Conservation (phyloP, 2,888 invertebrate species). For the Lordiphosa andalusiaca region DNA sequence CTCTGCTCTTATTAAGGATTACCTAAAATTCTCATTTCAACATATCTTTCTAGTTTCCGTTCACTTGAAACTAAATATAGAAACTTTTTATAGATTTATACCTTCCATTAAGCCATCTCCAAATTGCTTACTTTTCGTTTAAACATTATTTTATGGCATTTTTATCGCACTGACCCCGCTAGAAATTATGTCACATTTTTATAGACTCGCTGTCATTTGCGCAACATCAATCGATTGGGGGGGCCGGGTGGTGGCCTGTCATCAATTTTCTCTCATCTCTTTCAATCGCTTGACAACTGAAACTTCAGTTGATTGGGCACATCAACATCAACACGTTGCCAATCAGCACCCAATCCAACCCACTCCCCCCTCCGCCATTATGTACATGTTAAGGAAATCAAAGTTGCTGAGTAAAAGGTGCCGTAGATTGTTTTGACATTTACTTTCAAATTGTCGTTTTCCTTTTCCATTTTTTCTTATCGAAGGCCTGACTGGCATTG, state of each 20-base stretch:
- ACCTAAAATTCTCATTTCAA: background rate
- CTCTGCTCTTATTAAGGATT: background rate
- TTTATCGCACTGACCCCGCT: slow-evolving; percentile 24
- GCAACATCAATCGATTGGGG: slow-evolving; percentile 8
- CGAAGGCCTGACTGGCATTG: slow-evolving; percentile 25
- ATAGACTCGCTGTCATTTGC: background rate
- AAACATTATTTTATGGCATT: slow-evolving; percentile 34
- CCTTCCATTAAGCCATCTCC: slow-evolving; percentile 3
- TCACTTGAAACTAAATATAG: background rate
- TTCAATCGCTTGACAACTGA: slow-evolving; percentile 34
- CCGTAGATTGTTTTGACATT: slow-evolving; percentile 66
- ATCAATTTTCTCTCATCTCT: slow-evolving; percentile 15
- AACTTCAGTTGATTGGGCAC: slow-evolving; percentile 58
- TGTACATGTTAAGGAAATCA: slow-evolving; percentile 44
- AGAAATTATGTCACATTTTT: slow-evolving; percentile 31
- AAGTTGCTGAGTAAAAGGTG: slow-evolving; percentile 46
- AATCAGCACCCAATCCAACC: slow-evolving; percentile 41
- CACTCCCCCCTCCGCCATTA: background rate
- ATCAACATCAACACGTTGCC: slow-evolving; percentile 69
- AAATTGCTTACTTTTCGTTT: slow-evolving; percentile 28
- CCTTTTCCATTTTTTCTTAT: slow-evolving; percentile 44
- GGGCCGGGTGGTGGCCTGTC: slow-evolving; percentile 3
- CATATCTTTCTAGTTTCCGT: background rate
- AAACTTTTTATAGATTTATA: slow-evolving; percentile 1
- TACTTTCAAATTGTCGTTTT: slow-evolving; percentile 62